These are phyloP conservation scores for Catotricha subobsoleta DNA, from an alignment of 2,888 invertebrate species.

Conservation along the genomic window DNA sequence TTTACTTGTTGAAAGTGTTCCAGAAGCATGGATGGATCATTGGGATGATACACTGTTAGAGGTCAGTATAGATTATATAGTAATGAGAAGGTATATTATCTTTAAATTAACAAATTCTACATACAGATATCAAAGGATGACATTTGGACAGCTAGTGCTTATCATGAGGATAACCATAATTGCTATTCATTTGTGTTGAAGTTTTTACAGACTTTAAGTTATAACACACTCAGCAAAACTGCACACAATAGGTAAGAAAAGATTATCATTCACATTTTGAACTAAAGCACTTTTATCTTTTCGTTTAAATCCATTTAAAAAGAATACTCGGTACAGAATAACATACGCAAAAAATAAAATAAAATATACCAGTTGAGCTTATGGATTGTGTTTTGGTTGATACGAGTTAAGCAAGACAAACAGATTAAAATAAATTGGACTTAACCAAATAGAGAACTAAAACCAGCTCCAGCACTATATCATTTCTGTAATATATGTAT, in stretches of 20 bases:
- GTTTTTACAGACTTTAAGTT: constrained; percentile 54
- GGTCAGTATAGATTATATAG: constrained; percentile 24
- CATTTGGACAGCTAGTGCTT: constrained; percentile 48
- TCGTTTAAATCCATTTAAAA: too few species aligned
- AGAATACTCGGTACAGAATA: too few species aligned
- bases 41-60: constrained; percentile 48
- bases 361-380: too few species aligned
- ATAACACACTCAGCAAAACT: constrained; percentile 49
- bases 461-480: too few species aligned
- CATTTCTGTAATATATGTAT: too few species aligned
- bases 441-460: too few species aligned
- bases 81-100: neutral
- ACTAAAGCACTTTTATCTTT: too few species aligned
- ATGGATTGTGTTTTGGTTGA: too few species aligned
- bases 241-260: constrained; percentile 33
- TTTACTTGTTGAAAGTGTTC: constrained; percentile 46
- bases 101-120: constrained; percentile 9
- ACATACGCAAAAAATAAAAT: too few species aligned
- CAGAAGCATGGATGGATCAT: constrained; percentile 44
- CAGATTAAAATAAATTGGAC: too few species aligned
- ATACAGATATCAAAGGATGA: constrained; percentile 34
- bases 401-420: too few species aligned
- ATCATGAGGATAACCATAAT: constrained; percentile 59
- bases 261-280: too few species aligned
- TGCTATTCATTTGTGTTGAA: constrained; percentile 75